Conservation (phyloP, 2,113 vertebrate species). For the Atlantisia rogersi region DNA sequence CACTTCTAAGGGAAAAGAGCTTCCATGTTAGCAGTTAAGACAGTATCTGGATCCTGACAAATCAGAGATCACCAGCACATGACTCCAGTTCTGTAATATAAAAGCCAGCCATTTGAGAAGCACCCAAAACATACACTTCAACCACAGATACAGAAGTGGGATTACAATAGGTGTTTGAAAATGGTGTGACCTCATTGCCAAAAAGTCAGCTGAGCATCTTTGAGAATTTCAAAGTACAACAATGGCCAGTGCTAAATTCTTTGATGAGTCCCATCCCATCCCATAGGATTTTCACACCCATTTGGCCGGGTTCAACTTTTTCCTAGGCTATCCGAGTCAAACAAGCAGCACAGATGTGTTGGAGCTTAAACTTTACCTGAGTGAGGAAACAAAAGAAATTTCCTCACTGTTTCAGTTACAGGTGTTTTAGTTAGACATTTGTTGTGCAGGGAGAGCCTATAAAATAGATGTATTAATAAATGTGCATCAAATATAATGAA, state of each 20-base stretch:
- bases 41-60: neutral
- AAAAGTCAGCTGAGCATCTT: neutral
- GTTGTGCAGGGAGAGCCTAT: neutral
- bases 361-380: constrained; percentile 6
- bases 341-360: neutral
- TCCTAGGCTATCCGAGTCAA: rapidly evolving
- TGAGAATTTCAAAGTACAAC: neutral
- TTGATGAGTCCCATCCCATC: neutral
- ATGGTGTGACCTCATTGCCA: neutral
- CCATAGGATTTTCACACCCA: neutral
- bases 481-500: neutral
- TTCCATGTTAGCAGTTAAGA: neutral
- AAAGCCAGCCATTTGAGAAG: neutral
- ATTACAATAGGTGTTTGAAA: rapidly evolving
- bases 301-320: neutral
- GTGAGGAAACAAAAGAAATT: neutral
- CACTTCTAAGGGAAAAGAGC: neutral
- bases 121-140: neutral
- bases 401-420: neutral
- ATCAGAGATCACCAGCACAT: neutral
- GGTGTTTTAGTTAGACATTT: neutral
- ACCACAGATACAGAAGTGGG: neutral
- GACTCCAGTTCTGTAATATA: neutral
- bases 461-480: neutral
- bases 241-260: neutral